Base-by-base conservation (phyloP, 2,888 invertebrate genomes). In the Drosophila anceps region DNA sequence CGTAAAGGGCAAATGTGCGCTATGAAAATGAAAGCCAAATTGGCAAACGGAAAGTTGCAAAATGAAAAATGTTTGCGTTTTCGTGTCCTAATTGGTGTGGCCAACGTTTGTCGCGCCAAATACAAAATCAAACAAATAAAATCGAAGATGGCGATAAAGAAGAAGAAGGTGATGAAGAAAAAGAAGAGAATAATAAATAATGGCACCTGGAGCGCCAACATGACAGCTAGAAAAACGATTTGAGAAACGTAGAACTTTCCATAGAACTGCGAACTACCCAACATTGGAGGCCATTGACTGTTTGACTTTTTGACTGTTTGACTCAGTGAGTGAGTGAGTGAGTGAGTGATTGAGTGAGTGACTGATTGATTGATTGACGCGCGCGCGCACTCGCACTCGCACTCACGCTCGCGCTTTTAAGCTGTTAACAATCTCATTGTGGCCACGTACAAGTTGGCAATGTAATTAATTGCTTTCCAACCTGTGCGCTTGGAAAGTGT, bases 1-100 rank as follows among this genome's bases (percentile, higher is more conserved):
- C 71, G 33, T 12, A 71, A 67, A 76, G 60, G 72, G 72, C 35
- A 50, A 50, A 50, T 51, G 57, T 41, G 54, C 46, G 55, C 73
- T 72, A 51, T 82, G 86, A 86, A 86, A 86, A 88, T 90, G 86
- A 86, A 86, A 86, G 86, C 86, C 86, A 90, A 85, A 82, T 82
- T 82, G 81, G 85, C 83, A 78, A 76, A 46, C 59, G 35, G 59
- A 46, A 46, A 15, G 57, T 43, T 61, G 50, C 69, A 83, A 88
- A 83, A 88, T 89, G 79, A 85, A 72, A 85, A 87, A 87, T 87
- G 82, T 68, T 79, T 67, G 73, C 66, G 68, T 69, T 72, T 59
- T 59, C 66, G 84, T 76, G 86, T 80, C 86, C 90, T 88, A 86
- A 86, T 90, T 86, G 86, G 88, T 88, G 88, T 86, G 72, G 72